A percentile compares a stretch with the other conserved stretches of the same genome.
Conservation (phyloP, 2,797 vertebrate species). For the Mallotus villosus region DNA sequence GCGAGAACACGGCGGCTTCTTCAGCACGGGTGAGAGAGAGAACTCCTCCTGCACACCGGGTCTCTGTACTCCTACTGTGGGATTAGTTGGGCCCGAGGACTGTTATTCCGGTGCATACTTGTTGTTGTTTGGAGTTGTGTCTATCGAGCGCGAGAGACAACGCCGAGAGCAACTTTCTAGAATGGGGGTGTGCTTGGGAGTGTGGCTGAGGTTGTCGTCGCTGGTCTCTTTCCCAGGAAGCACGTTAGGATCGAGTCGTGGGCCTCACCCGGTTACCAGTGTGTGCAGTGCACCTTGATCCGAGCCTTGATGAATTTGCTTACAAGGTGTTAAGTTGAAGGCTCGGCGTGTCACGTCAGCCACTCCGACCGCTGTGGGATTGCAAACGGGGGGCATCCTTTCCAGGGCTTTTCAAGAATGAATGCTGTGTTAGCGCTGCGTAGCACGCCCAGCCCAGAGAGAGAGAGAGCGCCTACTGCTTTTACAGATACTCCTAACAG, state of each 20-base stretch:
- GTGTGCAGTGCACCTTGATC: background rate
- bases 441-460: background rate
- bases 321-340: constrained; percentile 18
- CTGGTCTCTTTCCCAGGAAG: background rate
- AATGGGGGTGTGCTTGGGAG: too few relatives aligned
- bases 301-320: constrained; percentile 14
- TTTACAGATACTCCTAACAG: background rate
- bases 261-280: background rate
- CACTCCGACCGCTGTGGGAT: background rate
- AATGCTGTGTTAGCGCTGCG: background rate
- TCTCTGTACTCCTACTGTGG: background rate
- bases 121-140: background rate
- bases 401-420: constrained; percentile 4
- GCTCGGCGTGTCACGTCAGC: background rate
- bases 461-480: background rate
- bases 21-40: background rate
- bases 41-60: too few relatives aligned
- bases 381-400: constrained; percentile 5
- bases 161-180: background rate
- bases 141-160: background rate
- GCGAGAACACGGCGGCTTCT: constrained; percentile 39
- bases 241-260: background rate
- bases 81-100: background rate
- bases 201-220: too few relatives aligned
- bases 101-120: too few relatives aligned